These are phyloP conservation scores for Pangasius mekongensis DNA, from an alignment of 2,797 vertebrate genomes.

Conservation along the genomic window DNA sequence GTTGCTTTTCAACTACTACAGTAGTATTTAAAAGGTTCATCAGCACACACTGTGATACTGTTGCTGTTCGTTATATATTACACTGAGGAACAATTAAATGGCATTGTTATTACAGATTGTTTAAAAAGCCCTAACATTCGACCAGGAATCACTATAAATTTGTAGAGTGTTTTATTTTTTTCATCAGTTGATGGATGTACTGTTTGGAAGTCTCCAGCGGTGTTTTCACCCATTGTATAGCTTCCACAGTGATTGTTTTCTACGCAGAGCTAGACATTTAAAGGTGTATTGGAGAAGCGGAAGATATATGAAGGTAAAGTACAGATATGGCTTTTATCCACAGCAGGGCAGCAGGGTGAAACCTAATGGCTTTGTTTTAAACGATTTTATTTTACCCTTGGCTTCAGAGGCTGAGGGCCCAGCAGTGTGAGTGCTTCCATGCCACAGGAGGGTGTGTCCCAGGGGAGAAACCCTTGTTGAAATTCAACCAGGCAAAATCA, in stretches of 20 bases:
- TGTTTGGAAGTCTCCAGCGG: slow-evolving; percentile 15
- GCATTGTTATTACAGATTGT: not conserved
- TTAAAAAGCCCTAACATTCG: not conserved
- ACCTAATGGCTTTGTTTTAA: slow-evolving; percentile 70
- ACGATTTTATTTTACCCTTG: slow-evolving; percentile 68
- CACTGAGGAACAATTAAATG: not conserved
- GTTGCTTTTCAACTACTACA: not conserved
- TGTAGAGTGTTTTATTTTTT: not conserved
- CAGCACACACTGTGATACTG: not conserved
- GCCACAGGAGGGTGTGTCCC: not conserved
- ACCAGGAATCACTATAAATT: not conserved
- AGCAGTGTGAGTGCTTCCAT: not conserved
- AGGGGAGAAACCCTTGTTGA: slow-evolving; percentile 7
- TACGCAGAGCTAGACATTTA: not conserved
- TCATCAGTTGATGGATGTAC: not conserved
- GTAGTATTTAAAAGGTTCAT: not conserved
- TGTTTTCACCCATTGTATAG: slow-evolving; percentile 5
- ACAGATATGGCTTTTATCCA: slow-evolving; percentile 42
- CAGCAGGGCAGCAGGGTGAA: slow-evolving; percentile 64
- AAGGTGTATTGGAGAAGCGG: slow-evolving; percentile 20
- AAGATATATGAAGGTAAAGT: slow-evolving; percentile 43
- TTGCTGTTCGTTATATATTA: not conserved
- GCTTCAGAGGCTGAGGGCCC: slow-evolving; percentile 13
- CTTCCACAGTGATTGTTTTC: not conserved
- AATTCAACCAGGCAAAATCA: slow-evolving; percentile 23